These are phyloP conservation scores for Trilocha varians DNA, from an alignment of 2,888 invertebrate genomes.

Conservation along the genomic window DNA sequence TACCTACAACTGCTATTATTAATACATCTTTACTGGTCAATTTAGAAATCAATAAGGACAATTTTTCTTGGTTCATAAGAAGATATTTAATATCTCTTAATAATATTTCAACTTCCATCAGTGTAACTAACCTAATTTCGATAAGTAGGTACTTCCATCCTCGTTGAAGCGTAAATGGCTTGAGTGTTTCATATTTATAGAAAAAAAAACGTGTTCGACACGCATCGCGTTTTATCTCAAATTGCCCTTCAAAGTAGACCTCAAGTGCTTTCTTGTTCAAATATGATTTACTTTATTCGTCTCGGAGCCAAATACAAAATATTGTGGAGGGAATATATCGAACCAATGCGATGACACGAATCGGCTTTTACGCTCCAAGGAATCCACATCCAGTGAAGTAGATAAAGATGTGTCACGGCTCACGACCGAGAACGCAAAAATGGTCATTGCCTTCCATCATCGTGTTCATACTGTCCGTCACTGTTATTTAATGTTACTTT, in stretches of 20 bases:
- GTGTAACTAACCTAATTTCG: background rate
- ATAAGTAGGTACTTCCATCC: slow-evolving; percentile 9
- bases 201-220: slow-evolving; percentile 19
- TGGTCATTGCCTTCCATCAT: slow-evolving; percentile 16
- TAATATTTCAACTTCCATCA: slow-evolving; percentile 5
- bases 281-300: slow-evolving; percentile 47
- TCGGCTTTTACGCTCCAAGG: slow-evolving; percentile 50
- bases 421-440: slow-evolving; percentile 11
- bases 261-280: slow-evolving; percentile 37
- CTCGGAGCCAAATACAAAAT: slow-evolving; percentile 37
- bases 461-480: background rate
- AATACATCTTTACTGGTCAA: too few species aligned
- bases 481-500: background rate
- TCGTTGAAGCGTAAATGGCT: slow-evolving; percentile 22
- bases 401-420: slow-evolving; percentile 25
- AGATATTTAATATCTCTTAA: background rate
- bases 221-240: slow-evolving; percentile 33
- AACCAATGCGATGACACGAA: slow-evolving; percentile 39
- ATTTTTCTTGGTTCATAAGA: too few species aligned
- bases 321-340: slow-evolving; percentile 34
- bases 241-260: slow-evolving; percentile 34
- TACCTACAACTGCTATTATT: too few species aligned
- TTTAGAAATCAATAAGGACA: too few species aligned
- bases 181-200: slow-evolving; percentile 27
- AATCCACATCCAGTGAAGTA: slow-evolving; percentile 39